These are phyloP conservation scores for Cetoscarus ocellatus DNA, from an alignment of 2,797 vertebrate species.

Conservation along the genomic window DNA sequence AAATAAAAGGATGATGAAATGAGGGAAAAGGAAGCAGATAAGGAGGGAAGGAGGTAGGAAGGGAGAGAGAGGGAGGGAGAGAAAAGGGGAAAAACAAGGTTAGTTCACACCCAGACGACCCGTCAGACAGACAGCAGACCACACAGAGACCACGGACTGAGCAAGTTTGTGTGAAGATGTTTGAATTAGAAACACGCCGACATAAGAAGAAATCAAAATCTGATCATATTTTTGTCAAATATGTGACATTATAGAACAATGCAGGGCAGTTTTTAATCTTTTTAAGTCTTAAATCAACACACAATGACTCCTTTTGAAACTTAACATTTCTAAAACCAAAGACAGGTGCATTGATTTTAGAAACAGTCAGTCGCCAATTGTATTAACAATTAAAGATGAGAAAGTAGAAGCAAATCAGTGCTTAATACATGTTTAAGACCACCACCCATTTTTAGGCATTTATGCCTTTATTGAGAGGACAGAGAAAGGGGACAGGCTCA, in stretches of 20 bases:
- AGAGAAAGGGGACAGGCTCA: no score
- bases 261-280: no score
- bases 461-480: no score
- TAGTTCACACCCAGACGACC: constrained; percentile 65
- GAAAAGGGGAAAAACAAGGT: constrained; percentile 68
- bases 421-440: no score
- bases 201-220: not conserved
- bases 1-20: not conserved
- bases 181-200: not conserved
- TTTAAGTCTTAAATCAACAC: no score
- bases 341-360: no score
- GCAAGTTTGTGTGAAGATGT: constrained; percentile 10
- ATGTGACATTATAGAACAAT: not conserved
- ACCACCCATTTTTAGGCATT: no score
- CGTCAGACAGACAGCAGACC: constrained; percentile 51
- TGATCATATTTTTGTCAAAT: not conserved
- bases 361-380: no score
- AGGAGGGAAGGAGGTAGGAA: not conserved
- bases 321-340: no score
- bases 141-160: constrained; percentile 4
- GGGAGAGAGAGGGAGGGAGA: constrained; percentile 17
- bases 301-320: no score
- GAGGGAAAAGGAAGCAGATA: not conserved
- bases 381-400: no score
- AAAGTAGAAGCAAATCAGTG: no score